Evolutionary conservation across 2,888 invertebrate genomes (phyloP).

Genomic region (Xestia xanthographa): DNA sequence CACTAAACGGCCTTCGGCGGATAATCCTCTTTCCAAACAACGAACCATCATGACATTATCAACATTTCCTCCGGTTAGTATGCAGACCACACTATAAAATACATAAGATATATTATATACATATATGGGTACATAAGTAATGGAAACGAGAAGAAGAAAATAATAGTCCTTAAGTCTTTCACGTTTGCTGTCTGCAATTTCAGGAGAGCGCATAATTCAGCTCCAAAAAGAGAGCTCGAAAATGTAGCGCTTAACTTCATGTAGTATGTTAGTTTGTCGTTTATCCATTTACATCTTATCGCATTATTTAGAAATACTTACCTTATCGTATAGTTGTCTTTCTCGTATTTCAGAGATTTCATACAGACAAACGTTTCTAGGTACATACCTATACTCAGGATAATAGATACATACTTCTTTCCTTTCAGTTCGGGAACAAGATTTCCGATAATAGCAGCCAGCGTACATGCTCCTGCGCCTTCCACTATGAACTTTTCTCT

Average conservation of each 20-base stretch:
- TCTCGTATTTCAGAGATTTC: constrained; percentile 5
- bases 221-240: not conserved
- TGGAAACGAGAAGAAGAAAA: not conserved
- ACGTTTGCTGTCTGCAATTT: not conserved
- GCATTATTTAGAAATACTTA: not conserved
- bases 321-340: not conserved
- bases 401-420: constrained; percentile 91
- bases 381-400: not conserved
- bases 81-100: constrained; percentile 94
- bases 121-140: not conserved
- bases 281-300: not conserved
- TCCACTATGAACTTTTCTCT: constrained; percentile 96
- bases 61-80: constrained; percentile 96
- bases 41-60: constrained; percentile 95
- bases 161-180: not conserved
- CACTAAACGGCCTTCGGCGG: constrained; percentile 95
- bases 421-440: constrained; percentile 95
- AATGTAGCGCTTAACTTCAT: not conserved
- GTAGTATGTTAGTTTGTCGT: not conserved
- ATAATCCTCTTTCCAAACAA: constrained; percentile 95
- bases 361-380: not conserved
- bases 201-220: not conserved
- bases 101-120: too few relatives aligned
- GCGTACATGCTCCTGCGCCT: constrained; percentile 96
- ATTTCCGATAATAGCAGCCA: constrained; percentile 95